Evolutionary conservation across 2,797 vertebrate species (phyloP).

Genomic region (Manis pentadactyla): DNA sequence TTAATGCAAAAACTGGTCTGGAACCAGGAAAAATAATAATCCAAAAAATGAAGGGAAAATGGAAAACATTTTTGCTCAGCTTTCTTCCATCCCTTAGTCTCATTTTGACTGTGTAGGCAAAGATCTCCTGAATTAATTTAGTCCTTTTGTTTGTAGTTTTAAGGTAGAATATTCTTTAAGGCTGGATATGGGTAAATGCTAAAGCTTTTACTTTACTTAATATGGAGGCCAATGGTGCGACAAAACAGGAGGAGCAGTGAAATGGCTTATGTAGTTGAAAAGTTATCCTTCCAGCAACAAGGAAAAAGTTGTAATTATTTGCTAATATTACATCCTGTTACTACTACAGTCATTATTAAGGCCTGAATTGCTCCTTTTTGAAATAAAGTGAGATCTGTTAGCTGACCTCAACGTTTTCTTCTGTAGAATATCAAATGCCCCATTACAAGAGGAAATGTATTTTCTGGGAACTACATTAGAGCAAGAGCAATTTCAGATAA

Average conservation of each 20-base stretch:
- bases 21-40: too few relatives aligned
- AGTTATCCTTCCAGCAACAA: background rate
- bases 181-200: background rate
- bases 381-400: background rate
- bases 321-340: conserved; percentile 27
- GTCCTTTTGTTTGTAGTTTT: background rate
- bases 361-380: background rate
- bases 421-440: background rate
- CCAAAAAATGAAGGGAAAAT: background rate
- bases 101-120: background rate
- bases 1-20: too few relatives aligned
- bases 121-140: background rate
- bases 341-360: background rate
- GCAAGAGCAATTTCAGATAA: background rate
- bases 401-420: conserved; percentile 28
- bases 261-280: background rate
- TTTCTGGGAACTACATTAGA: background rate
- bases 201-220: background rate
- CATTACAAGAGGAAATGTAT: background rate
- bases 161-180: background rate
- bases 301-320: conserved; percentile 6
- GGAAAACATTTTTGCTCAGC: background rate
- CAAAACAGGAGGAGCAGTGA: background rate
- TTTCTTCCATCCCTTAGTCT: background rate
- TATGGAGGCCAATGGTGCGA: background rate